Evolutionary conservation across 2,113 vertebrate species (phyloP).

Genomic region (Anser brachyrhynchus): DNA sequence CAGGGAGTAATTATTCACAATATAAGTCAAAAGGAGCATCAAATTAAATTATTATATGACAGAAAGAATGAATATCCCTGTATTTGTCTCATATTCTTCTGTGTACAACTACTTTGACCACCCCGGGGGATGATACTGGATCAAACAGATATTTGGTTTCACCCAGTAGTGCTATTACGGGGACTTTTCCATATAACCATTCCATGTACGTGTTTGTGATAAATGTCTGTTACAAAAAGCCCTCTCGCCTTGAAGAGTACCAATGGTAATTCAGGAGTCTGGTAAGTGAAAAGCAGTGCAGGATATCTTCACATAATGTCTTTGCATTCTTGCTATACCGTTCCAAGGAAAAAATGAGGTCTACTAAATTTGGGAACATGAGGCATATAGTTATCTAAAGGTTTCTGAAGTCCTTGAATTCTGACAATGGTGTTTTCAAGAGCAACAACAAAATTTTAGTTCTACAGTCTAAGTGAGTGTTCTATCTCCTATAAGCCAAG

Average conservation of each 20-base stretch:
- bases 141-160: not conserved
- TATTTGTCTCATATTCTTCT: not conserved
- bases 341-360: not conserved
- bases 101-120: not conserved
- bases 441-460: not conserved
- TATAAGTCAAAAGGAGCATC: not conserved
- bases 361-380: not conserved
- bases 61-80: not conserved
- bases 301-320: not conserved
- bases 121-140: not conserved
- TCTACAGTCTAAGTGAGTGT: not conserved
- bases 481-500: not conserved
- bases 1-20: not conserved
- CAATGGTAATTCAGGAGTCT: not conserved
- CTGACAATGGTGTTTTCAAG: not conserved
- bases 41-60: not conserved
- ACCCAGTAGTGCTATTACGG: rapidly evolving
- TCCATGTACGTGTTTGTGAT: not conserved
- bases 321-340: not conserved
- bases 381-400: not conserved
- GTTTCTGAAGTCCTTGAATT: not conserved
- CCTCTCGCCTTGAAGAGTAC: not conserved
- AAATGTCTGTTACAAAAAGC: not conserved
- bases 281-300: not conserved
- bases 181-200: not conserved